Evolutionary conservation across 2,888 invertebrate species (phyloP).

Genomic region (Drosophila fungiperda): DNA sequence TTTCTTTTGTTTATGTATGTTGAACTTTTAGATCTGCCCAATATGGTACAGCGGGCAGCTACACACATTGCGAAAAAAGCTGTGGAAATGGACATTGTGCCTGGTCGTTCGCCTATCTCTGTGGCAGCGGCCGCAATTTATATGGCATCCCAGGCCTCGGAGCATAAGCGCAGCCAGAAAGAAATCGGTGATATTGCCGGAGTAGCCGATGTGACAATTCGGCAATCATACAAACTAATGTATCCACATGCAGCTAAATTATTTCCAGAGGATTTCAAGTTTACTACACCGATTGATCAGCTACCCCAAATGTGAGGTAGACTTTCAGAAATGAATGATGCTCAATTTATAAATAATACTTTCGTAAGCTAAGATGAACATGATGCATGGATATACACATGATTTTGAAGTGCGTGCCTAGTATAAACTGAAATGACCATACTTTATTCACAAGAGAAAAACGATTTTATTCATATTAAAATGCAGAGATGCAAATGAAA

Average conservation of each 20-base stretch:
- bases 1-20: neutral
- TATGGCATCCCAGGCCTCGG: slow-evolving; percentile 99
- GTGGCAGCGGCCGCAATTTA: slow-evolving; percentile 99
- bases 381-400: slow-evolving; percentile 22
- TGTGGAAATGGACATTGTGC: slow-evolving; percentile 98
- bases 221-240: slow-evolving; percentile 99
- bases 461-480: slow-evolving; percentile 54
- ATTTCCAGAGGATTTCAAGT: slow-evolving; percentile 98
- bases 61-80: slow-evolving; percentile 98
- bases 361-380: slow-evolving; percentile 27
- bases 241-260: slow-evolving; percentile 96
- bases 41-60: slow-evolving; percentile 96
- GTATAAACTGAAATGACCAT: slow-evolving; percentile 37
- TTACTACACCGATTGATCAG: slow-evolving; percentile 96
- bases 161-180: slow-evolving; percentile 97
- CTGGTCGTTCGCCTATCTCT: slow-evolving; percentile 98
- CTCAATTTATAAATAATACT: slow-evolving; percentile 58
- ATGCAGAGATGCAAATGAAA: slow-evolving; percentile 24
- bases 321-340: slow-evolving; percentile 39
- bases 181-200: slow-evolving; percentile 99
- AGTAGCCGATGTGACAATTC: slow-evolving; percentile 98
- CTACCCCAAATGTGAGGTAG: slow-evolving; percentile 91
- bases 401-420: slow-evolving; percentile 37
- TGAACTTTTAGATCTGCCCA: slow-evolving; percentile 87
- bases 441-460: slow-evolving; percentile 40